Conservation (phyloP, 2,113 vertebrate genomes). For the Aleadryas rufinucha region DNA sequence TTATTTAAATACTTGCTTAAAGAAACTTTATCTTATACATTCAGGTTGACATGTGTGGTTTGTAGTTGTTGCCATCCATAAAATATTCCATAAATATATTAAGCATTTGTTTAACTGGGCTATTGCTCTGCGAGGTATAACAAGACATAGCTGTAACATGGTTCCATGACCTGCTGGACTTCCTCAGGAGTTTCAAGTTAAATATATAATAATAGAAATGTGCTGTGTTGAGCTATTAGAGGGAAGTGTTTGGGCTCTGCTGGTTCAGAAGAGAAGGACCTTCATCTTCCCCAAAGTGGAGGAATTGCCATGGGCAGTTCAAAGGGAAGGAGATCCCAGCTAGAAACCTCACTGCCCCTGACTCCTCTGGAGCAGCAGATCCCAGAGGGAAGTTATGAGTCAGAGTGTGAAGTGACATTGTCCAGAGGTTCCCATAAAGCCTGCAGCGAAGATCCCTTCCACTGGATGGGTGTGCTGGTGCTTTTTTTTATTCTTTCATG, state of each 20-base stretch:
- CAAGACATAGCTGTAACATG: neutral
- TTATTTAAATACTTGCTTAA: neutral
- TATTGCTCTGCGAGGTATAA: neutral
- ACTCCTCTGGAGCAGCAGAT: neutral
- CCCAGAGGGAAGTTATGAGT: neutral
- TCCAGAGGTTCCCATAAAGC: neutral
- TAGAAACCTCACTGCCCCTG: neutral
- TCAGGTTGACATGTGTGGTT: neutral
- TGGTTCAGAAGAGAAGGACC: neutral
- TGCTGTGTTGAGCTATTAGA: neutral
- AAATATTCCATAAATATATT: neutral
- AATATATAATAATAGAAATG: neutral
- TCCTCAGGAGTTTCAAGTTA: neutral
- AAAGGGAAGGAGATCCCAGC: neutral
- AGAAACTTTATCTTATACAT: neutral
- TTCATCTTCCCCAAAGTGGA: neutral
- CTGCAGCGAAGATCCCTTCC: neutral
- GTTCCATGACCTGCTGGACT: neutral
- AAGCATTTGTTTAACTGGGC: neutral
- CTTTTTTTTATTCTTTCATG: neutral
- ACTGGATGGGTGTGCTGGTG: neutral
- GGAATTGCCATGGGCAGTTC: neutral
- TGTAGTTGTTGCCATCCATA: neutral
- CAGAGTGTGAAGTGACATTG: fast-evolving
- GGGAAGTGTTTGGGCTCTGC: neutral